Evolutionary conservation across 2,113 vertebrate genomes (phyloP), one percentile per base, ranked within the genome.

Genomic region (Axis porcinus): DNA sequence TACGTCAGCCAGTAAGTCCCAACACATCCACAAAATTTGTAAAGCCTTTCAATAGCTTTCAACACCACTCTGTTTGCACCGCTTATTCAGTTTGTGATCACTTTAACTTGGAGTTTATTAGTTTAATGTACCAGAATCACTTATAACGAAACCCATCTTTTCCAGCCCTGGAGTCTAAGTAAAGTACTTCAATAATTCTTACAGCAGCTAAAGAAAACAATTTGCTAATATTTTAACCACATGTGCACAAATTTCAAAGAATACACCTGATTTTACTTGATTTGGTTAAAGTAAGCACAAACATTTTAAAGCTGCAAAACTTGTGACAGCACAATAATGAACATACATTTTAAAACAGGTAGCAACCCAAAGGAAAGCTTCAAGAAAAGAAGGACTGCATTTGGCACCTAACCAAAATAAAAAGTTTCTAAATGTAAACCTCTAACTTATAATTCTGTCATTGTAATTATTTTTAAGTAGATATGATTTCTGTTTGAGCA

Each of bases 281-380:
- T 96, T 94, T 88, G 50, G 97, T 97, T 98, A 98, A 98, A 98
- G 98, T 91, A 96, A 98, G 55, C 96, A 98, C 97, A 98, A 97
- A 95, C 97, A 98, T 86, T 96, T 97, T 95, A 96, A 97, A 97
- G 96, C 93, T 86, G 86, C 83, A 97, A 97, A 95, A 30, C 14
- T 13, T 82, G 82, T 97, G 88, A 98, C 97, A 45, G 70, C 94
- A 97, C 81, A 97, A 95, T 96, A 95, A 98, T 78, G 55, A 95
- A 95, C 95, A 98, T 70, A 98, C 47, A 84, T 95, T 82, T 97
- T 84, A 30, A 83, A 92, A 97, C 19, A 96, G 95, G 67, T 91
- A 98, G 97, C 95, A 98, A 95, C 92, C 97, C 96, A 95, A 96
- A 97, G 94, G 93, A 97, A 97, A 98, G 95, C 55, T 95, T 92